Evolutionary conservation across 2,797 vertebrate species (phyloP).

Genomic region (Alauda arvensis): DNA sequence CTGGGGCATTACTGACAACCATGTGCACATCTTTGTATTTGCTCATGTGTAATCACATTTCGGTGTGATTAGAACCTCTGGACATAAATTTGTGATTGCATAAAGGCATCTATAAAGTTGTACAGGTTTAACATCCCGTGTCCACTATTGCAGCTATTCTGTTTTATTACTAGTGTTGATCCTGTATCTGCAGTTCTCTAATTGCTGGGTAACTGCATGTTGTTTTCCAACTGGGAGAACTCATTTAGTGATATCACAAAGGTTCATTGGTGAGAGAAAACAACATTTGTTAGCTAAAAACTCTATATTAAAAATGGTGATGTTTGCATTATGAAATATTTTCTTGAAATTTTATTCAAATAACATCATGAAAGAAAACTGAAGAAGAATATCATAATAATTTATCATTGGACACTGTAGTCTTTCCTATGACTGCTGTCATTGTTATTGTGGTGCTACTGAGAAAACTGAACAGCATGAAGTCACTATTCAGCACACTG

Average conservation of each 20-base stretch:
- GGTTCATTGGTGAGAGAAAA: background rate
- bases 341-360: background rate
- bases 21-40: rapidly evolving
- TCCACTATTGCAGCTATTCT: background rate
- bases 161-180: background rate
- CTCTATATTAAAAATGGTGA: background rate
- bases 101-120: background rate
- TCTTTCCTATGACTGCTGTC: background rate
- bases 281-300: background rate
- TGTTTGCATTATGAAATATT: background rate
- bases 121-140: background rate
- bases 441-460: background rate
- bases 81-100: background rate
- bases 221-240: background rate
- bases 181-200: background rate
- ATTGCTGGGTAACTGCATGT: background rate
- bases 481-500: conserved; percentile 1
- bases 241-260: background rate
- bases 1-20: too few species aligned
- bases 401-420: background rate
- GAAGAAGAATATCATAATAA: background rate
- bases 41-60: rapidly evolving
- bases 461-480: background rate
- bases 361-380: background rate
- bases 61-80: background rate